Percentiles rank a stretch among this genome's conserved stretches.
These are phyloP conservation scores for Silvanus unidentatus DNA, from an alignment of 2,888 invertebrate species.

Conservation along the genomic window DNA sequence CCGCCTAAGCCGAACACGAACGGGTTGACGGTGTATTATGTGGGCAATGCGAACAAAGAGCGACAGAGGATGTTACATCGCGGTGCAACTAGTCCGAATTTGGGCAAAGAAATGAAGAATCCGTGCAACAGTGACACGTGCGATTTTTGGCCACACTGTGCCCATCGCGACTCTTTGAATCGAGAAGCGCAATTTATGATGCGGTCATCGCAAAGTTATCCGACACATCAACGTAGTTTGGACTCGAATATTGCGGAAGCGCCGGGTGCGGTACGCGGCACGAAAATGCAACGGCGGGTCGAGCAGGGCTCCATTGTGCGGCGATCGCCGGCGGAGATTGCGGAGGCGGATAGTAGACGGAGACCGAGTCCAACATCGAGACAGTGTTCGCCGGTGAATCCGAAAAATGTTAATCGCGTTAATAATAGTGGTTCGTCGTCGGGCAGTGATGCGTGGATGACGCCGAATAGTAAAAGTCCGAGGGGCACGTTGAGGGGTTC, in stretches of 20 bases:
- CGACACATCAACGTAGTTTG: constrained; percentile 47
- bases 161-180: constrained; percentile 44
- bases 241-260: constrained; percentile 32
- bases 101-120: constrained; percentile 27
- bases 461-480: constrained; percentile 47
- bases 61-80: constrained; percentile 45
- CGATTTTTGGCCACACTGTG: constrained; percentile 59
- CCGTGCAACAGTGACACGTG: constrained; percentile 53
- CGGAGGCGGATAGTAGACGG: too few relatives aligned
- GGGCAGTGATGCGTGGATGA: constrained; percentile 52
- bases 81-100: constrained; percentile 48
- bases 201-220: constrained; percentile 52
- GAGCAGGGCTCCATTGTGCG: constrained; percentile 6
- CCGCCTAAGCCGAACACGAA: constrained; percentile 33
- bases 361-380: not conserved
- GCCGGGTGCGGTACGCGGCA: constrained; percentile 4
- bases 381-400: constrained; percentile 25
- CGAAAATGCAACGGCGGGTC: constrained; percentile 8
- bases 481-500: constrained; percentile 47
- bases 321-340: too few relatives aligned
- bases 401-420: constrained; percentile 16
- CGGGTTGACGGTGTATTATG: constrained; percentile 40
- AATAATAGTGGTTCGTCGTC: constrained; percentile 44
- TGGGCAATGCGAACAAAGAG: constrained; percentile 38
- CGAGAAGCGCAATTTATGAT: constrained; percentile 39